Evolutionary conservation across 2,113 vertebrate species (phyloP).

Genomic region (Stegastes partitus): DNA sequence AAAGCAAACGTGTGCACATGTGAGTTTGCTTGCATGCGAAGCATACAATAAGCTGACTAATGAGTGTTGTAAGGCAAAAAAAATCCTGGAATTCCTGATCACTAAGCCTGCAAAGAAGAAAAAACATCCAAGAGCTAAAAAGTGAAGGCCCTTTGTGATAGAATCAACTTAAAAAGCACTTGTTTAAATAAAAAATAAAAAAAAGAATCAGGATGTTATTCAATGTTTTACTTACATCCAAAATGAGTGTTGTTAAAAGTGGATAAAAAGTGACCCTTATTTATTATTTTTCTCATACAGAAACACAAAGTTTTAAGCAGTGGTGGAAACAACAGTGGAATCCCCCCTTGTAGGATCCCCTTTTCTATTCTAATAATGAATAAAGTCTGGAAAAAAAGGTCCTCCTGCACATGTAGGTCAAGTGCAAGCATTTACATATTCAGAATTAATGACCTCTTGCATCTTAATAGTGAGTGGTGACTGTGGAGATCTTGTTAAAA

Average conservation of each 20-base stretch:
- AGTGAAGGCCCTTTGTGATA: too few relatives aligned
- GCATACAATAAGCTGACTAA: neutral
- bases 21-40: neutral
- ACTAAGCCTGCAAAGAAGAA: neutral
- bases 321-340: neutral
- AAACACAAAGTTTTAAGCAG: too few relatives aligned
- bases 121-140: too few relatives aligned
- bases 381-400: neutral
- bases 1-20: constrained; percentile 1
- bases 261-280: neutral
- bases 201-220: too few relatives aligned
- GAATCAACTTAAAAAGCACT: too few relatives aligned
- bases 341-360: too few relatives aligned
- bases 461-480: neutral
- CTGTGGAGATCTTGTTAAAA: neutral
- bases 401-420: neutral
- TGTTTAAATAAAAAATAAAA: too few relatives aligned
- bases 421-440: neutral
- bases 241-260: neutral
- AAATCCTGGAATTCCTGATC: too few relatives aligned
- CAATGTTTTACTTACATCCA: too few relatives aligned
- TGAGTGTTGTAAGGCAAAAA: too few relatives aligned
- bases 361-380: neutral
- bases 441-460: neutral
- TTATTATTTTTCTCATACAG: neutral